These are phyloP conservation scores for Actinia tenebrosa DNA, from an alignment of 64 coral and sea anemone genomes.

Conservation along the genomic window DNA sequence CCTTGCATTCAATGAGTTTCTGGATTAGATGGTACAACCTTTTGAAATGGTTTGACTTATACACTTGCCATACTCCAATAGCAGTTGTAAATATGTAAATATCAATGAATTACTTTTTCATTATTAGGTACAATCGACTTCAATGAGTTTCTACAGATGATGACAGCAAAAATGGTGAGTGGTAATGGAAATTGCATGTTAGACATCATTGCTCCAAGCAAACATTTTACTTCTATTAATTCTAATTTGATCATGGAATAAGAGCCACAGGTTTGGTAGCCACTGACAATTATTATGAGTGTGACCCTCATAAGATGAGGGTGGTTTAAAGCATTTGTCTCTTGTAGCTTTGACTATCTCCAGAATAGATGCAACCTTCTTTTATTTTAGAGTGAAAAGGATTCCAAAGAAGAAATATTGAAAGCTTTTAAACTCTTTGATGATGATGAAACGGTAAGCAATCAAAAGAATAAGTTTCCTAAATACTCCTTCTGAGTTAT, in stretches of 20 bases:
- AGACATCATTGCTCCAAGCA: neutral
- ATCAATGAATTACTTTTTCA: neutral
- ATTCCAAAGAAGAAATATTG: conserved; percentile 98
- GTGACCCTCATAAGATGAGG: no score
- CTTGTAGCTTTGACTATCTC: no score
- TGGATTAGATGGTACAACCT: no score
- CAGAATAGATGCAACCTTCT: neutral
- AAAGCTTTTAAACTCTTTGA: conserved; percentile 98
- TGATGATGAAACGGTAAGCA: conserved; percentile 92
- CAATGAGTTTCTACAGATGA: conserved; percentile 99
- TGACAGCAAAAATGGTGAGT: conserved; percentile 99
- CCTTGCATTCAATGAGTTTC: no score
- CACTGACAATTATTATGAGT: no score
- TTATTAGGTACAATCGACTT: conserved; percentile 97
- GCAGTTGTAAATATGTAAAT: no score
- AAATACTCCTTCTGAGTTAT: neutral
- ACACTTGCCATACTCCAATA: no score
- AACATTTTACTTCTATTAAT: no score
- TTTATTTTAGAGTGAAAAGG: conserved; percentile 84
- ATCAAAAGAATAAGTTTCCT: neutral
- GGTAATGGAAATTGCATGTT: neutral
- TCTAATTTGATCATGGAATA: no score
- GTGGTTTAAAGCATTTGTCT: no score
- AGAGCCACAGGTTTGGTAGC: no score
- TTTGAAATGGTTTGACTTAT: no score